Evolutionary conservation across 2,888 invertebrate species (phyloP), one percentile per base, ranked within the genome.

Genomic region (Drosophila gaucha): DNA sequence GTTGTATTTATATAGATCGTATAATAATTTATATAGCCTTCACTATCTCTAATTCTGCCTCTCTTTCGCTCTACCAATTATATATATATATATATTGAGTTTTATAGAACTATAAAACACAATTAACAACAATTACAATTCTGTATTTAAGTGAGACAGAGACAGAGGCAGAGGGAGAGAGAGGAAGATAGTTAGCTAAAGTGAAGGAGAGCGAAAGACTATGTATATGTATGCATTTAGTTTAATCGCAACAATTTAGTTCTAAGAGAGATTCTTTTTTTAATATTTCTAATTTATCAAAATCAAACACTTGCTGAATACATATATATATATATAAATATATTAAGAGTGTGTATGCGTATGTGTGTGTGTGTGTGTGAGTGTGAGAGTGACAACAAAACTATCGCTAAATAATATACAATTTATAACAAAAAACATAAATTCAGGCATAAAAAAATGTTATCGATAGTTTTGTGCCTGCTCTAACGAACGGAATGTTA

Each of bases 41-140:
- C 12, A 35, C 55, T 60, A 55, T 33, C 54, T 60, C 59, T 59
- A 54, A 46, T 9, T 30, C 18, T 55, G 38, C 26, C 31, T 14
- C 30, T 39, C 51, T 39, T 31, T 39, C 39, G 14, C 30, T 57
- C 41, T 51, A 20, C 18, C 52, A 50, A 18, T 26, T 46, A 39
- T n/a, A 39, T n/a, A 30, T 56, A 58, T 10, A 38, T 38, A 36
- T 9, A 18, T n/a, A 33, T 46, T 39, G 20, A 28, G 33, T 51
- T 18, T 57, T 70, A 57, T 36, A 26, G 39, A 39, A 43, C 26
- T 26, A 52, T 60, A 60, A 65, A 83, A 86, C 79, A 83, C 78
- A 79, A 77, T 78, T 69, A 83, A 77, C 82, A 80, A 78, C 79
- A 84, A 65, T 78, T 78, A 56, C 54, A 67, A 66, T 64, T 31